Evolutionary conservation across 1,140 invertebrate species (phyloP).

Genomic region (Bombus turneri): DNA sequence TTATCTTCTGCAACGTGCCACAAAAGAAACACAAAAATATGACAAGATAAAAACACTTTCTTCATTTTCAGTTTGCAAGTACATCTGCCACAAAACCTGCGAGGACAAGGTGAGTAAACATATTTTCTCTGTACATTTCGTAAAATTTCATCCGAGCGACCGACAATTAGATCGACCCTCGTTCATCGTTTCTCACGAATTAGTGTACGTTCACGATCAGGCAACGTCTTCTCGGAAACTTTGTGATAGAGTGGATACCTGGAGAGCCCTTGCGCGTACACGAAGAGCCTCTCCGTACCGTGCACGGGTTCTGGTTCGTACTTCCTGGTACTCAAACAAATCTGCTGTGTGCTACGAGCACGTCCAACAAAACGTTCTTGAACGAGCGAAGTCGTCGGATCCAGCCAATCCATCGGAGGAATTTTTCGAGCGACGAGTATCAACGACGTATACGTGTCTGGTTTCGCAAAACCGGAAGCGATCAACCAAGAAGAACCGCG

Average conservation of each 20-base stretch:
- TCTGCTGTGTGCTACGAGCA: conserved; percentile 38
- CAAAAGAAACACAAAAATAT: neutral
- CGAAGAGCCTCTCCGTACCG: conserved; percentile 38
- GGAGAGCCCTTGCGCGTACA: conserved; percentile 57
- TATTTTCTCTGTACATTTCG: too few species aligned
- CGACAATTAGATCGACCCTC: conserved; percentile 24
- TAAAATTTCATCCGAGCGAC: conserved; percentile 31
- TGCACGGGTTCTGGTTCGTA: conserved; percentile 45
- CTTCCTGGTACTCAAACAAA: conserved; percentile 66
- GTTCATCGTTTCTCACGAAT: conserved; percentile 47
- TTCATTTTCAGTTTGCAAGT: conserved; percentile 88
- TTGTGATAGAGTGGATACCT: conserved; percentile 61
- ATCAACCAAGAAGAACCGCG: neutral
- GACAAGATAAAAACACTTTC: conserved; percentile 64
- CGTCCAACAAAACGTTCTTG: conserved; percentile 39
- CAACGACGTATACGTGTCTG: neutral
- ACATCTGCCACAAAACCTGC: conserved; percentile 89
- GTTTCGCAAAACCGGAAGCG: conserved; percentile 26
- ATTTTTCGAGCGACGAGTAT: neutral
- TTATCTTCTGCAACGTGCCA: neutral
- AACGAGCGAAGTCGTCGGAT: neutral
- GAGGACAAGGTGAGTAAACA: conserved; percentile 86
- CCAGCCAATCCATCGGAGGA: neutral
- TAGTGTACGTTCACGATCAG: conserved; percentile 46
- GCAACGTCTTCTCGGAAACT: conserved; percentile 54